Base-by-base conservation (phyloP, 2,113 vertebrate genomes). In the Anas platyrhynchos region DNA sequence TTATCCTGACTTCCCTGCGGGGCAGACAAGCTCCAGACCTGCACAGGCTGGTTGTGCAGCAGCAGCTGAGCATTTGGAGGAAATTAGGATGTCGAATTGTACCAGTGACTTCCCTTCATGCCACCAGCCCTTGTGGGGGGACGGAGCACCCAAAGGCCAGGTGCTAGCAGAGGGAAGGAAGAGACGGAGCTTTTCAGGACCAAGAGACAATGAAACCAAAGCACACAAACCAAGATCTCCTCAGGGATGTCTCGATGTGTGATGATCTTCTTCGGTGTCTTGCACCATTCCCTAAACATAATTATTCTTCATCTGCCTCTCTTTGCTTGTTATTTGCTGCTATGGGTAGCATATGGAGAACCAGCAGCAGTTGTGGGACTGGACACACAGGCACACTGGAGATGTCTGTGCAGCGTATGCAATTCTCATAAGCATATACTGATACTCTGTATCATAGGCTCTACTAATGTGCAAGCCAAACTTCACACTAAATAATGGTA, bases 51-150 rank as follows among this genome's bases (percentile, higher is more conserved):
- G 66, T 76, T 88, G 67, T 91, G 87, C 56, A 69, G 87, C 86
- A 95, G 91, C 97, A 96, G 93, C 93, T 96, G 94, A 97, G 82
- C 79, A 15, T 94, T 82, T 71, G 91, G 93, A 96, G 94, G 62
- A 94, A 88, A 96, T 94, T 62, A 83, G 92, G 92, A 81, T 83
- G 78, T 85, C 1, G 31, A 83, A 63, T 81, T 2, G 0, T 87
- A 67, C 66, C 92, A 73, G 84, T 68, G 94, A 80, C 76, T 93
- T 91, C 92, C 85, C 67, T 29, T 86, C 44, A 5, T 46, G 41
- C 58, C 5, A 1, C 83, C 78, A 88, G 58, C 52, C 73, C 68
- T 86, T 16, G 13, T n/a, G 66, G 55, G 73, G 61, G 41, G 43
- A 38, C 7, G 31, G 34, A 66, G 54, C n/a, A n/a, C 61, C 80